Percentiles rank a stretch among this genome's conserved stretches.
Conservation (phyloP, 2,888 invertebrate genomes). For the Megamerina dolium region DNA sequence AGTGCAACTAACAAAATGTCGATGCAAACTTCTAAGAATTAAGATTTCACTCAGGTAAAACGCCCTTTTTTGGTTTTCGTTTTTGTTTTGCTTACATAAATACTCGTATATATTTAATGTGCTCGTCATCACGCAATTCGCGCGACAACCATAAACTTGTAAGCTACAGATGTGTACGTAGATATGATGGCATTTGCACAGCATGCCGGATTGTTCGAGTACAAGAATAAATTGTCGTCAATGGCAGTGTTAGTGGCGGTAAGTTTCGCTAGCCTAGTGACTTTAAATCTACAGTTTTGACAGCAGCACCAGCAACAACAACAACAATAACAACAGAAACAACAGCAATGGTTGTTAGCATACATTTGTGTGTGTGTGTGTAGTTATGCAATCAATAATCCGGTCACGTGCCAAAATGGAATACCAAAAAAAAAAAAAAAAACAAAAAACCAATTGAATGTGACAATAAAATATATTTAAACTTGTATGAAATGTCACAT, state of each 20-base stretch:
- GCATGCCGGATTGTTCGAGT: constrained; percentile 2
- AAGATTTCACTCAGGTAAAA: constrained; percentile 8
- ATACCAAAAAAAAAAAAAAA: background rate
- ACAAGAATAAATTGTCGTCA: no score
- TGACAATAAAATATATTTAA: no score
- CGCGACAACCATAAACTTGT: background rate
- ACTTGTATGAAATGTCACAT: no score
- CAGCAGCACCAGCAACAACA: no score
- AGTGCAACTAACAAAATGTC: background rate
- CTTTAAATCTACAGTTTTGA: constrained; percentile 14
- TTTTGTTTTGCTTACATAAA: no score
- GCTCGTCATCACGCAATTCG: constrained; percentile 13
- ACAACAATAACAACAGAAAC: background rate
- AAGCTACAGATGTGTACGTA: no score
- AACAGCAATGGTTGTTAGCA: background rate
- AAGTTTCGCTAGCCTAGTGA: constrained; percentile 13
- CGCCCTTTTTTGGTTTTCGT: no score
- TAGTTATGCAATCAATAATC: background rate
- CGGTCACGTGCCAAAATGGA: constrained; percentile 11
- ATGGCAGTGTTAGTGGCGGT: no score
- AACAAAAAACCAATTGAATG: no score
- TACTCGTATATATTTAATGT: no score
- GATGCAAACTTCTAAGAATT: constrained; percentile 8
- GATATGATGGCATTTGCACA: constrained; percentile 2
- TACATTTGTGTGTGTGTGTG: background rate